phyloP scores from a whole-genome alignment of 2,113 vertebrate species.

The Misgurnus mizolepis region DNA sequence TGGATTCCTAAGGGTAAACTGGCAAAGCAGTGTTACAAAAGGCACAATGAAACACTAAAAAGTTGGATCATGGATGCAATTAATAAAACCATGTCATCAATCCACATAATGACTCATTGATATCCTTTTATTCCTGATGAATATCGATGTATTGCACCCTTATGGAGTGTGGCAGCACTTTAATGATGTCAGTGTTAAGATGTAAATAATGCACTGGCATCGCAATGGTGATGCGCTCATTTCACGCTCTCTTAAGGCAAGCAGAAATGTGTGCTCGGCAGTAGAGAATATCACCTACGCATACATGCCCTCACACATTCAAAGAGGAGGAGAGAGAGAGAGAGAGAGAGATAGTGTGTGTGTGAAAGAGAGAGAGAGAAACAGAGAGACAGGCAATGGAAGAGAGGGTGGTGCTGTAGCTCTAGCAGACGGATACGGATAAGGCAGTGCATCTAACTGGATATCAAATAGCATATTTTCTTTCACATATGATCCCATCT shows the following conservation, averaged over 20 bases:
- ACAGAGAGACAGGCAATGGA: slow-evolving; percentile 33
- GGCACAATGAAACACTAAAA: background rate
- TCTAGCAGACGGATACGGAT: slow-evolving; percentile 24
- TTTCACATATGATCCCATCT: background rate
- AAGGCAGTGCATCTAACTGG: slow-evolving; percentile 37
- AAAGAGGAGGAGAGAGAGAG: slow-evolving; percentile 33
- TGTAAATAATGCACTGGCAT: background rate
- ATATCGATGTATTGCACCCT: slow-evolving; percentile 11
- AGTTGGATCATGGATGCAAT: background rate
- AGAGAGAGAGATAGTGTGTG: slow-evolving; percentile 19
- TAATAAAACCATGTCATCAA: slow-evolving; percentile 12
- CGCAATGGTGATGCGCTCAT: background rate
- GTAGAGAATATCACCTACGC: slow-evolving; percentile 33
- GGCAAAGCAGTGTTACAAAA: background rate
- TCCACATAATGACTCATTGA: background rate
- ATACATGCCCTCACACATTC: slow-evolving; percentile 40
- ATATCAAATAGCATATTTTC: slow-evolving; percentile 46
- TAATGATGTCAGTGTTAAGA: background rate
- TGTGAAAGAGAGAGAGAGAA: slow-evolving; percentile 36
- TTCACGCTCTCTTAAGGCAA: slow-evolving; percentile 14
- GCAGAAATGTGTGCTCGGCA: slow-evolving; percentile 29
- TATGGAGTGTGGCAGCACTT: background rate
- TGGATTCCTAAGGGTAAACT: background rate
- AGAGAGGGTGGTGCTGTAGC: slow-evolving; percentile 40
- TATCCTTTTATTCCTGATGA: background rate